Evolutionary conservation across 2,113 vertebrate species (phyloP), one percentile per base, ranked within the genome.

Genomic region (Rhagologus leucostigma): DNA sequence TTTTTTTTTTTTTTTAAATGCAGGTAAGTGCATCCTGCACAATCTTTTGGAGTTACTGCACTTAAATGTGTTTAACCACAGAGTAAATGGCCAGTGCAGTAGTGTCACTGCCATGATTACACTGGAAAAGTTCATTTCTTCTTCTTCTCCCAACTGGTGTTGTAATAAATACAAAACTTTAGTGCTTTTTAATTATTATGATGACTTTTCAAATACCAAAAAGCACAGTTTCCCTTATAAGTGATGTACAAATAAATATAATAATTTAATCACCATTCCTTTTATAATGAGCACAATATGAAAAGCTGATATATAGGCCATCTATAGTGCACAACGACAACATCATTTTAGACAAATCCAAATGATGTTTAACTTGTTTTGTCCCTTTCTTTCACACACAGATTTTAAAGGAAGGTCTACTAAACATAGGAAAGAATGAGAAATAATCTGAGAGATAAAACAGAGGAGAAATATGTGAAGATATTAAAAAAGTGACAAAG

Each of bases 1-100:
- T 42, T 41, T 49, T 91, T 19, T 21, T 29, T 91, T 79, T 75
- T 93, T 18, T 37, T 24, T 59, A 3, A 7, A 50, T 18, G 37
- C 90, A 96, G 97, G 91, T 77, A 91, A 96, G 24, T 75, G 65
- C 24, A 63, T 85, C n/a, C 64, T 65, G 18, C 17, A 13, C n/a
- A 39, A 13, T 65, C 7, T 37, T 77, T 73, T 69, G 39, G 29
- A 50, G 75, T 52, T 86, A 47, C 18, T 80, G 23, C 22, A 39
- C 10, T 60, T 35, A 71, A 84, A 71, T 3, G 10, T 7, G 6
- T 74, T 53, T 46, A 93, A 39, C 7, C 5, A 57, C 3, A 11
- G 4, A 49, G 11, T 60, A 80, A 90, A 62, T 7, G 33, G 7
- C 20, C n/a, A 76, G 22, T 0, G 0, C 14, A 44, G 2, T 23